phyloP scores from a whole-genome alignment of 1,140 invertebrate species.

The Drosophila nannoptera region DNA sequence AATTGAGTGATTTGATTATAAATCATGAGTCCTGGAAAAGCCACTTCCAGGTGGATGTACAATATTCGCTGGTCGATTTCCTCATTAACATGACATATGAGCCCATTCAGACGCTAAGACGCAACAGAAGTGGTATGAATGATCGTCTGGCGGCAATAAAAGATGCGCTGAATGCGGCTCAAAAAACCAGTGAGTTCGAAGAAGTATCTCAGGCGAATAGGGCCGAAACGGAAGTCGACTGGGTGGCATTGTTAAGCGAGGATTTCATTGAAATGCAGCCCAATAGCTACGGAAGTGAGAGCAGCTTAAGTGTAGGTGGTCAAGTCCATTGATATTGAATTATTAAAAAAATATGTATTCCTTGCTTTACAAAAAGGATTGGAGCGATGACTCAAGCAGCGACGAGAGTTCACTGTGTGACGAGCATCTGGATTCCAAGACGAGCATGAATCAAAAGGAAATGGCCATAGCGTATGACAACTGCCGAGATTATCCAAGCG shows the following conservation, averaged over 20 bases:
- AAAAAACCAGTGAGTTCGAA: not conserved
- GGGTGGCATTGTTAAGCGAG: constrained; percentile 43
- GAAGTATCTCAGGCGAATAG: not conserved
- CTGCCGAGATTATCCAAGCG: constrained; percentile 10
- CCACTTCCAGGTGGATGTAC: constrained; percentile 50
- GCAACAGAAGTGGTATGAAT: constrained; percentile 34
- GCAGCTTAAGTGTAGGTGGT: constrained; percentile 34
- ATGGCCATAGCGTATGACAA: constrained; percentile 24
- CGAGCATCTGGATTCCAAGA: not conserved
- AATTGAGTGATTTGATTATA: constrained; percentile 45
- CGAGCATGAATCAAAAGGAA: constrained; percentile 1
- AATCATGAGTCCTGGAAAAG: constrained; percentile 36
- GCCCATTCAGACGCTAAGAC: constrained; percentile 58
- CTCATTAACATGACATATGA: constrained; percentile 50
- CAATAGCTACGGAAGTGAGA: constrained; percentile 16
- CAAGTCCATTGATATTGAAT: not conserved
- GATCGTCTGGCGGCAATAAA: not conserved
- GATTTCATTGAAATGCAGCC: constrained; percentile 19
- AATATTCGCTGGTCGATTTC: constrained; percentile 71
- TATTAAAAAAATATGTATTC: not conserved
- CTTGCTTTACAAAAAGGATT: constrained; percentile 34
- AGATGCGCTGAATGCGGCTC: not conserved
- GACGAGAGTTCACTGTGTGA: not conserved
- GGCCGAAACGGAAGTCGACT: constrained; percentile 35
- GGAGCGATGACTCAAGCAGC: constrained; percentile 30